Evolutionary conservation across 2,888 invertebrate genomes (phyloP).

Genomic region (Anarsia innoxiella): DNA sequence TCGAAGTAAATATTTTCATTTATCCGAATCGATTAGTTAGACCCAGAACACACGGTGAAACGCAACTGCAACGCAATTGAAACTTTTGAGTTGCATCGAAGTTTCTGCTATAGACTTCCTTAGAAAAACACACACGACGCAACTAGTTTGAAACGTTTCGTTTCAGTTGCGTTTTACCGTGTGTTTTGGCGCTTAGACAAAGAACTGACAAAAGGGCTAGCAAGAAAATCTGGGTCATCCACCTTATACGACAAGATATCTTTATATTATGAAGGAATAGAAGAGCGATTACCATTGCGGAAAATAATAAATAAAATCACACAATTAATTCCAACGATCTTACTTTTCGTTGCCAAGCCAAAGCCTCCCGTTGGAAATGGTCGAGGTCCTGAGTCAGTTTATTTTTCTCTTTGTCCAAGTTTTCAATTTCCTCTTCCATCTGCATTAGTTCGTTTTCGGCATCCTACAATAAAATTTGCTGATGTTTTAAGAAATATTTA

Average conservation of each 20-base stretch:
- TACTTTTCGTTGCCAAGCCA: slow-evolving; percentile 89
- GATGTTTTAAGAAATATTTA: background rate
- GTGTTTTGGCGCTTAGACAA: background rate
- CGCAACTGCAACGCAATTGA: background rate
- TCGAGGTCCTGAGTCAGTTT: slow-evolving; percentile 78
- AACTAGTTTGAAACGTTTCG: background rate
- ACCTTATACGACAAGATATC: no score
- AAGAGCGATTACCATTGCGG: background rate
- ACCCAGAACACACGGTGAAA: no score
- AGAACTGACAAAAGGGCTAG: no score
- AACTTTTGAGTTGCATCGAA: background rate
- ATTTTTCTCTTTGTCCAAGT: slow-evolving; percentile 79
- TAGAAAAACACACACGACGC: background rate
- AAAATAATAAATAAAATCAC: background rate
- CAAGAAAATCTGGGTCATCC: no score
- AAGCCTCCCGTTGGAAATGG: slow-evolving; percentile 77
- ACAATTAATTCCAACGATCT: slow-evolving; percentile 1
- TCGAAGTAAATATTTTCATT: background rate
- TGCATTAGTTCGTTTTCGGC: slow-evolving; percentile 80
- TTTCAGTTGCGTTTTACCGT: background rate
- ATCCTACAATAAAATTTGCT: slow-evolving; percentile 57
- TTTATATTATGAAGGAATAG: background rate
- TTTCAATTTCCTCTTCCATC: slow-evolving; percentile 80
- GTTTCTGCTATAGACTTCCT: background rate
- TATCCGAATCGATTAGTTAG: background rate